phyloP scores from a whole-genome alignment of 30 jellyfish, hydroid and myxozoan species.

The Nemopilema nomurai region DNA sequence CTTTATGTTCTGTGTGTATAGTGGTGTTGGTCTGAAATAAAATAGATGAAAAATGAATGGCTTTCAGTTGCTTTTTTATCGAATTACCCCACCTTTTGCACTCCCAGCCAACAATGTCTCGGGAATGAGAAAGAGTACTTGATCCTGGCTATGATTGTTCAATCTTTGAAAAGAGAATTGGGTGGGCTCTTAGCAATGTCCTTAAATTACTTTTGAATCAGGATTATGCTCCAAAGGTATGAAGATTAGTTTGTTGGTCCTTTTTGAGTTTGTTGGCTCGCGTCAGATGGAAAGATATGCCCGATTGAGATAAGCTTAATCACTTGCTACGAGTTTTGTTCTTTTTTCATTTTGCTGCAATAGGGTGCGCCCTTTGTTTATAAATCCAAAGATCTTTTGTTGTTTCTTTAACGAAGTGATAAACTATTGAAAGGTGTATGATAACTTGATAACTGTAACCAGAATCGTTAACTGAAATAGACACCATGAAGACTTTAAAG shows the following conservation, averaged over 20 bases:
- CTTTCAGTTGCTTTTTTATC: neutral
- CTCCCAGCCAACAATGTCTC: neutral
- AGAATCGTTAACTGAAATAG: neutral
- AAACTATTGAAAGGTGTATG: neutral
- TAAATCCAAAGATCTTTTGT: neutral
- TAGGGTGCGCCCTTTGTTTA: neutral
- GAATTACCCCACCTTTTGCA: neutral
- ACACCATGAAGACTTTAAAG: neutral
- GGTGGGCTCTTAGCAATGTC: neutral
- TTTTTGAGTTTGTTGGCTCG: neutral
- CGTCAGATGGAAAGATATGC: neutral
- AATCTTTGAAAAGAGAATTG: neutral
- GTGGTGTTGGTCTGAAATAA: no score
- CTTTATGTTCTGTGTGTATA: no score
- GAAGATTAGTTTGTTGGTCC: neutral
- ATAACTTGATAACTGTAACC: neutral
- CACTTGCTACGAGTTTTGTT: neutral
- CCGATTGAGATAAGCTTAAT: neutral
- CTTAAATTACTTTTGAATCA: neutral
- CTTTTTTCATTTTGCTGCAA: neutral
- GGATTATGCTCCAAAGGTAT: neutral
- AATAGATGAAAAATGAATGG: no score
- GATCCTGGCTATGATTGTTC: neutral
- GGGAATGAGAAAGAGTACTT: neutral
- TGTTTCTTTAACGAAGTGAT: neutral